Conservation (phyloP, 2,113 vertebrate genomes). For the Catagonus wagneri region DNA sequence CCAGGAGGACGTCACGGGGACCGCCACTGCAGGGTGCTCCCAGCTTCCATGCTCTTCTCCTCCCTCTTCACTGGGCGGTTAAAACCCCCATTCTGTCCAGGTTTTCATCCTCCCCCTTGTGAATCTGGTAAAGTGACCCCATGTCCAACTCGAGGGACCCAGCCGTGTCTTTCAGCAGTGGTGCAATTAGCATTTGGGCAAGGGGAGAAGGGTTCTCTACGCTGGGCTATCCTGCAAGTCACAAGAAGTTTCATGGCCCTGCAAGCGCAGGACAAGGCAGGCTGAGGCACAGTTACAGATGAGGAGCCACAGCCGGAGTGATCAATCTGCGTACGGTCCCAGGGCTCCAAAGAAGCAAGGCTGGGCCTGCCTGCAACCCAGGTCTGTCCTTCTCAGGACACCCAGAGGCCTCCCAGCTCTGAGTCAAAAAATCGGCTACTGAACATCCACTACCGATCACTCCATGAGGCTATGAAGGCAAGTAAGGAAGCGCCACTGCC, state of each 20-base stretch:
- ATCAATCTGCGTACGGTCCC: rapidly evolving
- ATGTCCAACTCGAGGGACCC: neutral
- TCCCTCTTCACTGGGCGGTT: neutral
- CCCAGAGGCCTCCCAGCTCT: neutral
- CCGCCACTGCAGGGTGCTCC: rapidly evolving
- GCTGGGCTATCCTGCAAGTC: neutral
- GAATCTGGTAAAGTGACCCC: neutral
- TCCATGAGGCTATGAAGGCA: neutral
- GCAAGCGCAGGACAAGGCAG: neutral
- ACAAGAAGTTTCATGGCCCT: neutral
- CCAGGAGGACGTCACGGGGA: too few species aligned
- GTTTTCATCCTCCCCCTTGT: neutral
- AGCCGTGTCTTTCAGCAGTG: neutral
- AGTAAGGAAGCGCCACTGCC: neutral
- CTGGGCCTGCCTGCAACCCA: neutral
- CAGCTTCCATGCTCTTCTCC: neutral
- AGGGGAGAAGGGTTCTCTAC: neutral
- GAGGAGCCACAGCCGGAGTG: neutral
- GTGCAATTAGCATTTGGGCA: neutral
- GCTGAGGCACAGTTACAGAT: neutral
- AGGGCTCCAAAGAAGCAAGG: neutral
- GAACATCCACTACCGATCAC: neutral
- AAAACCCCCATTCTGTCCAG: neutral
- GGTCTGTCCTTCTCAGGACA: neutral
- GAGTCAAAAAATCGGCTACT: neutral